A percentile compares a stretch with the other conserved stretches of the same genome.
Conservation (phyloP, 1,140 invertebrate genomes). For the Tyrophagus putrescentiae region DNA sequence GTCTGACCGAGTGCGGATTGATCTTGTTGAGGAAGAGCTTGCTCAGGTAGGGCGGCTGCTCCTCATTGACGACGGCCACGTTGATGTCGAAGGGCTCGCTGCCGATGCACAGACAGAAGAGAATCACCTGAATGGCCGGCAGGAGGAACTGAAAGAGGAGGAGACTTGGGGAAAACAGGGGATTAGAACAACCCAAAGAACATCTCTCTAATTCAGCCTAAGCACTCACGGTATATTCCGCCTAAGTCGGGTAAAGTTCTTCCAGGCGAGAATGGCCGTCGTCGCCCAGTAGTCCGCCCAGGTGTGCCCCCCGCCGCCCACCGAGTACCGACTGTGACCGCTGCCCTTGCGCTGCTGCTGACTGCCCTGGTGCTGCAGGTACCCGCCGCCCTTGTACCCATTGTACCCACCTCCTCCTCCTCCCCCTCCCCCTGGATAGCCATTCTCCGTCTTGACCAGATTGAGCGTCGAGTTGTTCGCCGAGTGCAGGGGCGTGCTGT, state of each 20-base stretch:
- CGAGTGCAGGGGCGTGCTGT: not conserved
- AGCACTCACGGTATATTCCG: slow-evolving; percentile 61
- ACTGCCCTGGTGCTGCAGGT: too few species aligned
- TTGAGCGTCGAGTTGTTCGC: slow-evolving; percentile 12
- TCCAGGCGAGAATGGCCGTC: slow-evolving; percentile 65
- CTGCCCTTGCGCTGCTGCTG: too few species aligned
- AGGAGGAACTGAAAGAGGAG: slow-evolving; percentile 81
- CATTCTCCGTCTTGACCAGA: slow-evolving; percentile 14
- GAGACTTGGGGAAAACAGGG: slow-evolving; percentile 43
- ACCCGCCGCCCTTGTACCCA: too few species aligned
- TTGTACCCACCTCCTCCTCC: too few species aligned
- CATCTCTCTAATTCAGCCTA: slow-evolving; percentile 1
- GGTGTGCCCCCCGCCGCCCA: not conserved
- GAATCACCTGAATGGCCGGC: slow-evolving; percentile 80
- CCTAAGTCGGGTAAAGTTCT: slow-evolving; percentile 83
- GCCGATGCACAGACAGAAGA: slow-evolving; percentile 87
- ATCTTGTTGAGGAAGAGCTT: slow-evolving; percentile 22
- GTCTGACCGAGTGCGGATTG: slow-evolving; percentile 21
- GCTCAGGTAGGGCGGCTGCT: slow-evolving; percentile 35
- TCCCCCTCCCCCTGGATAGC: too few species aligned
- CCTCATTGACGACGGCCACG: slow-evolving; percentile 69
- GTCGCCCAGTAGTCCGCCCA: slow-evolving; percentile 23
- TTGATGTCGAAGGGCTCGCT: slow-evolving; percentile 66
- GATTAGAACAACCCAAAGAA: slow-evolving; percentile 5
- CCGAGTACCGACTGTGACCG: too few species aligned